Evolutionary conservation across 2,113 vertebrate species (phyloP), one percentile per base, ranked within the genome.

Genomic region (Phocoena sinus): DNA sequence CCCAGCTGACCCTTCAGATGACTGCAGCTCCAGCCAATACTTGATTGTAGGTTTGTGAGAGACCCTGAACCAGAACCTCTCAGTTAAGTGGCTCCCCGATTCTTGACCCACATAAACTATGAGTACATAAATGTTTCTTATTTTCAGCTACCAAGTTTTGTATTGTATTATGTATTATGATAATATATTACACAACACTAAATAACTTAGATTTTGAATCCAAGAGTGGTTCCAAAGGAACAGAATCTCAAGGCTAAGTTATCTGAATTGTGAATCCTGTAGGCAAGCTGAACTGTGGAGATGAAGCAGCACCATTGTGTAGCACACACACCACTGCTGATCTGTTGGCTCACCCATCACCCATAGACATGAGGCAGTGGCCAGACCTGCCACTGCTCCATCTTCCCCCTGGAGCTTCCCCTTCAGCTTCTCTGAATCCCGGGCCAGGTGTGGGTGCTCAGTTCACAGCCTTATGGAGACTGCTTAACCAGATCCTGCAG

Each of bases 281-380:
- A 3, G 65, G 38, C 25, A 88, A 60, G 26, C 0, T 38, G 23
- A 41, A 23, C 12, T 8, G 8, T 56, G 25, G 47, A 71, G 80
- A 47, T 1, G 7, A 38, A 68, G 17, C 18, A 65, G 63, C 28
- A 2, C 13, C n/a, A 15, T 2, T 47, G 38, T 31, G n/a, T 33
- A 23, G 5, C 53, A 62, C 28, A 26, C 2, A 10, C 5, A 8
- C 13, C 31, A 8, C n/a, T 15, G 12, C 68, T 50, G 41, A 31
- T 17, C 25, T n/a, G 36, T 9, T 26, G 18, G 80, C 3, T 28
- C 60, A 26, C 23, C 20, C 33, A 8, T 1, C 5, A 0, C 23
- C 17, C 28, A 8, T 0, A 4, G 1, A 4, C 15, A 20, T 3
- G 13, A 83, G 21, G 10, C n/a, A 36, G 17, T 0, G 1, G 28